A percentile compares a stretch with the other conserved stretches of the same genome.
Evolutionary conservation across 1,140 invertebrate species (phyloP).

Genomic region (Stenopsyche tienmushanensis): DNA sequence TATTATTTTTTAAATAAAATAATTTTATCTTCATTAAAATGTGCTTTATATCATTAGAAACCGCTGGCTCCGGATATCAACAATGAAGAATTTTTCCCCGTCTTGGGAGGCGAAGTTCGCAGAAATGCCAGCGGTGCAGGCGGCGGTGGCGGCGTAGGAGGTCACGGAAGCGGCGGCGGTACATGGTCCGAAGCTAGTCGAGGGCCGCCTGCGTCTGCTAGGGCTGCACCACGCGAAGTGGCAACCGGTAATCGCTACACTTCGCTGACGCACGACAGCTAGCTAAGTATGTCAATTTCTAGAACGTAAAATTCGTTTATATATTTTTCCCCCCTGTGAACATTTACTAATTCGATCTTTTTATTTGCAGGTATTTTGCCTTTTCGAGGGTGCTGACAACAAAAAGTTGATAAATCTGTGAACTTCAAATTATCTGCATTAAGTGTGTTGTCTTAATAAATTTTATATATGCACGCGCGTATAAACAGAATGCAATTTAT

Average conservation of each 20-base stretch:
- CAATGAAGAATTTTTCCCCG: constrained; percentile 38
- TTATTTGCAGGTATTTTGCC: constrained; percentile 18
- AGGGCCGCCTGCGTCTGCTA: constrained; percentile 18
- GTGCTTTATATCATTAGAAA: constrained; percentile 24
- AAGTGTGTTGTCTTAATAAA: background rate
- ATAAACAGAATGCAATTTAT: too few species aligned
- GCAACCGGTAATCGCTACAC: constrained; percentile 35
- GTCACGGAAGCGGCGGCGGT: constrained; percentile 19
- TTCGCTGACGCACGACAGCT: constrained; percentile 39
- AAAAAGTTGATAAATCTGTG: background rate
- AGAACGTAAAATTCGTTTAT: too few species aligned
- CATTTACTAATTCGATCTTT: background rate
- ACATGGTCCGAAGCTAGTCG: constrained; percentile 22
- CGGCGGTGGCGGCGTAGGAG: background rate
- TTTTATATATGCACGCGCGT: too few species aligned
- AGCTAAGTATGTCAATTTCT: constrained; percentile 30
- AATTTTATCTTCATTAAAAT: background rate
- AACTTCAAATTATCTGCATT: background rate
- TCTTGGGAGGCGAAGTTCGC: constrained; percentile 25
- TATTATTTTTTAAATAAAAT: constrained; percentile 1
- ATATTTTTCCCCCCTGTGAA: too few species aligned
- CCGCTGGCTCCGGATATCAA: constrained; percentile 36
- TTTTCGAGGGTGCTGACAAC: constrained; percentile 9
- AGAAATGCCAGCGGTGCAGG: background rate
- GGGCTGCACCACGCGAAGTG: constrained; percentile 16